These are phyloP conservation scores for Lutraria rhynchaena DNA, from an alignment of 1,140 invertebrate genomes.

Conservation along the genomic window DNA sequence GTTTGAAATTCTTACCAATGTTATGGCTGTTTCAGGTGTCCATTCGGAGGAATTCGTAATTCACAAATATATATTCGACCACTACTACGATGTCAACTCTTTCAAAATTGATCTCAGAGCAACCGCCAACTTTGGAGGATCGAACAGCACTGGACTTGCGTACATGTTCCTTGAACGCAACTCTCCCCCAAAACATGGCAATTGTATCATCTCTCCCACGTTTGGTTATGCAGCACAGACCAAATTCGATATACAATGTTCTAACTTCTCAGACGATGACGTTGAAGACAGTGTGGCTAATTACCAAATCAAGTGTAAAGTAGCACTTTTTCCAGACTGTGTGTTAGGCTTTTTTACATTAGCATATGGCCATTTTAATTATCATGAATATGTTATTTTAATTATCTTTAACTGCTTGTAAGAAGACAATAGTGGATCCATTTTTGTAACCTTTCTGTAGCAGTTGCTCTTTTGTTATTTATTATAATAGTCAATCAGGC, in stretches of 20 bases:
- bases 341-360: no score
- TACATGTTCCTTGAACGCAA: slow-evolving; percentile 65
- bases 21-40: slow-evolving; percentile 53
- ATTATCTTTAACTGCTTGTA: no score
- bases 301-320: slow-evolving; percentile 74
- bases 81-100: slow-evolving; percentile 26
- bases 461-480: no score
- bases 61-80: slow-evolving; percentile 45
- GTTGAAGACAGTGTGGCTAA: slow-evolving; percentile 63
- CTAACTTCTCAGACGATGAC: slow-evolving; percentile 65
- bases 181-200: slow-evolving; percentile 67
- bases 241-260: slow-evolving; percentile 64
- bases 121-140: slow-evolving; percentile 6
- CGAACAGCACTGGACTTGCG: slow-evolving; percentile 26
- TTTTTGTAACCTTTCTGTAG: no score
- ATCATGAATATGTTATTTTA: no score
- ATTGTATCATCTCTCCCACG: slow-evolving; percentile 66
- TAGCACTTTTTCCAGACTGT: no score
- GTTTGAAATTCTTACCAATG: no score
- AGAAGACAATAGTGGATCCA: no score
- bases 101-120: slow-evolving; percentile 58
- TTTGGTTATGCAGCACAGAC: slow-evolving; percentile 55
- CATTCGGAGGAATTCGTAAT: slow-evolving; percentile 60
- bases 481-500: no score
- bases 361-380: no score